Evolutionary conservation across 2,113 vertebrate species (phyloP), one percentile per base, ranked within the genome.

Genomic region (Aviceda subcristata): DNA sequence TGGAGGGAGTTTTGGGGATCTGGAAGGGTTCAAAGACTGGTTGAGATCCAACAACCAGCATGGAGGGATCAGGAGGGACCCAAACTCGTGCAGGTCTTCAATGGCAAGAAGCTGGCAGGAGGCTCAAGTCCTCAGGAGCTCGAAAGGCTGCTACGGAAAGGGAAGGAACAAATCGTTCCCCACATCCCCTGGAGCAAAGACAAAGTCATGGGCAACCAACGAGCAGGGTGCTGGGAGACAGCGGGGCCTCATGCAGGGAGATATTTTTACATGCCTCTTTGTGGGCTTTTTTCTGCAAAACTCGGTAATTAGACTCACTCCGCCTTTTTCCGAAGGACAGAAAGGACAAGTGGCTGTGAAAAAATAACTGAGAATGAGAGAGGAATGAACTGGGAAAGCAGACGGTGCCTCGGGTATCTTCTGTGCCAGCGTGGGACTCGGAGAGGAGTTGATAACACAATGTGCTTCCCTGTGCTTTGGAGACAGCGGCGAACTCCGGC

Each of bases 141-240:
- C 14, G 3, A 16, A 34, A 86, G 34, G n/a, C 6, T 5, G 53
- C 45, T 36, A 8, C 3, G 0, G 20, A 53, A 59, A 34, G 22
- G 39, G 39, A 41, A 74, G 79, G 74, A 86, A 86, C 48, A 39
- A 85, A 51, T 23, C 8, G 7, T 93, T 74, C 55, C 18, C 34
- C 22, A 4, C 14, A 3, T 46, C 9, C 39, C 15, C 15, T 5
- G 55, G 75, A 82, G 60, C 0, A 0, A 88, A 36, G 71, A 57
- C 26, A 41, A 57, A 72, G 77, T 23, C 12, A 0, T 22, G 73
- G 71, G 67, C 23, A 62, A 48, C 21, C 21, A 9, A 24, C 2
- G 4, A 85, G 85, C 59, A 24, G 26, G 16, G 51, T 67, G 45
- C 72, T 3, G 11, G 23, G 60, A 51, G 46, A 3, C 21, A 20